Base-by-base conservation (phyloP, 2,888 invertebrate genomes). In the Salticus scenicus region DNA sequence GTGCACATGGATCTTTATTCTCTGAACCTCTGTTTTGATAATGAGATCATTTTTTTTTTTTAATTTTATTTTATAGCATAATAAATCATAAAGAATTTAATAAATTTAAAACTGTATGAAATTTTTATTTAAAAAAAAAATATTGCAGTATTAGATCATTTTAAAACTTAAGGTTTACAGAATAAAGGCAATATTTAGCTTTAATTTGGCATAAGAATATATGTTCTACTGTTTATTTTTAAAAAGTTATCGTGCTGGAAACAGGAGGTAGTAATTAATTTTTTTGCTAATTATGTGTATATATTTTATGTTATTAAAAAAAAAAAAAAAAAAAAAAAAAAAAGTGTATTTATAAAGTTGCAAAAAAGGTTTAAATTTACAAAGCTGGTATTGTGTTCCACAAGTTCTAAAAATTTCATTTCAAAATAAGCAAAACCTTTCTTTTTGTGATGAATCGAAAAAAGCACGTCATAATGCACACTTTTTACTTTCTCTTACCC, bases 141-240 rank as follows among this genome's bases (percentile, higher is more conserved):
- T 51, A n/a, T 51, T 51, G 5, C 4, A 51, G 17, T 51, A 51
- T 8, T 51, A 51, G 51, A 51, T 14, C 5, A 51, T 51, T 51
- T 51, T 51, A 51, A 51, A 51, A 51, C 17, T 51, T 51, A 17
- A 51, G 51, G 51, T 51, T 51, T 51, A 51, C 17, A 51, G 51
- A 8, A 51, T 51, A 51, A 51, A 51, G 51, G 51, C 20, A 51
- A 5, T 8, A 51, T 51, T 51, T 51, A 51, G 51, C 8, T 5
- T 8, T 14, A n/a, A 51, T 51, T 51, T 51, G 51, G 20, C 20
- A 51, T 51, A 20, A 51, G 17, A 51, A 51, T 51, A 8, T 51
- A 51, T 5, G 51, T 51, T 51, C 51, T 51, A 51, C 51, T 51
- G 51, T 14, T 4, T 14, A 51, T 51, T 51, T 51, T 51, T 51